Evolutionary conservation across 2,888 invertebrate species (phyloP).

Genomic region (Philonicus albiceps): DNA sequence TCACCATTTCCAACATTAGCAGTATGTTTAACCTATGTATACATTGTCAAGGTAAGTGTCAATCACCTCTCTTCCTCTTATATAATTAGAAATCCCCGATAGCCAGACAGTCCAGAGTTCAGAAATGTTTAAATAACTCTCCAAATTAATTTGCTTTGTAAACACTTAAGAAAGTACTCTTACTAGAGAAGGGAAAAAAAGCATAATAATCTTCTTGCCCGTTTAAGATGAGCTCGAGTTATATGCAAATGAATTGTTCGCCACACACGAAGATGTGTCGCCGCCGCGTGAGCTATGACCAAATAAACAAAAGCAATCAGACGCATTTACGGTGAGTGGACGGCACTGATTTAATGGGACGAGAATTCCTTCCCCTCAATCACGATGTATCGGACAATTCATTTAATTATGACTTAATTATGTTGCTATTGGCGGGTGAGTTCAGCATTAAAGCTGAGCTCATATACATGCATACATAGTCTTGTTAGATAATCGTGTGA

Average conservation of each 20-base stretch:
- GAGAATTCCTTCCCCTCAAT: background rate
- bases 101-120: background rate
- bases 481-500: background rate
- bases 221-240: background rate
- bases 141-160: background rate
- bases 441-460: background rate
- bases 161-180: background rate
- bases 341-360: background rate
- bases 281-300: background rate
- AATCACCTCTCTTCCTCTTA: background rate
- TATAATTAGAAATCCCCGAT: background rate
- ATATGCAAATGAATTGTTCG: background rate
- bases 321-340: background rate
- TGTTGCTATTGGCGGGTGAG: background rate
- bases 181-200: background rate
- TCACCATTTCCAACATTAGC: slow-evolving; percentile 91
- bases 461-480: background rate
- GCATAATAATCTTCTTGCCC: background rate
- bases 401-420: background rate
- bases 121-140: background rate
- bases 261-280: background rate
- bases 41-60: slow-evolving; percentile 80
- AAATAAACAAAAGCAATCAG: background rate
- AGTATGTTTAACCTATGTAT: slow-evolving; percentile 88
- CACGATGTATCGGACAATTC: background rate